Evolutionary conservation across 2,113 vertebrate genomes (phyloP).

Genomic region (Sula dactylatra): DNA sequence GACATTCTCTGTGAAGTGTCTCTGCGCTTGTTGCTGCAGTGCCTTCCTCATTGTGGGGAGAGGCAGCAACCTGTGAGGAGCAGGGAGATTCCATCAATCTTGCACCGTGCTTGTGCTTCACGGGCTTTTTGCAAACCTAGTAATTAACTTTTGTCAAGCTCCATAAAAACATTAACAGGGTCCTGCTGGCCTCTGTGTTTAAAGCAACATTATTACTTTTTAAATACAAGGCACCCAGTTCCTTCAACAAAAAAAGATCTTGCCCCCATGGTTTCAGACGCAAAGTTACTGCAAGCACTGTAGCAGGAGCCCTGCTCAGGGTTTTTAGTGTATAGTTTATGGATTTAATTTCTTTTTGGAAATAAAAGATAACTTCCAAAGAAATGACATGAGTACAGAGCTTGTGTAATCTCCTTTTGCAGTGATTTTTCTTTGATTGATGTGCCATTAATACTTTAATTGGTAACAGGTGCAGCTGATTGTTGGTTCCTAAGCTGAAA

Average conservation of each 20-base stretch:
- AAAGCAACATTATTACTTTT: constrained; percentile 62
- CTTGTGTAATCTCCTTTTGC: constrained; percentile 73
- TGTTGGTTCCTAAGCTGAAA: constrained; percentile 80
- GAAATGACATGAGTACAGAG: constrained; percentile 69
- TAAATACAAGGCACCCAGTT: constrained; percentile 40
- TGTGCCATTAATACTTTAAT: constrained; percentile 85
- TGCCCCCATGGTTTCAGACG: not conserved
- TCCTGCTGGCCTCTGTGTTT: constrained; percentile 52
- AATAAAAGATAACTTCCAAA: constrained; percentile 77
- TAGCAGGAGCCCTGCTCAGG: not conserved
- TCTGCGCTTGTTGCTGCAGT: not conserved
- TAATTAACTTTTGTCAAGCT: constrained; percentile 72
- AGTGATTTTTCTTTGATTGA: constrained; percentile 81
- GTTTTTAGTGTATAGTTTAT: constrained; percentile 58
- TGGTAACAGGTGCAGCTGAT: constrained; percentile 87
- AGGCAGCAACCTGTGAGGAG: not conserved
- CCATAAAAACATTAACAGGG: constrained; percentile 67
- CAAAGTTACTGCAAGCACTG: constrained; percentile 25
- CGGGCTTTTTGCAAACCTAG: constrained; percentile 52
- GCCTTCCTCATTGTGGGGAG: not conserved
- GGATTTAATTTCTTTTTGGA: constrained; percentile 75
- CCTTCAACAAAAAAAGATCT: constrained; percentile 5
- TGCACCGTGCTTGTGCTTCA: not conserved
- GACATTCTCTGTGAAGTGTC: not conserved
- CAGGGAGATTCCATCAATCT: constrained; percentile 40